Conservation (phyloP, 2,113 vertebrate species). For the Callaeas wilsoni region DNA sequence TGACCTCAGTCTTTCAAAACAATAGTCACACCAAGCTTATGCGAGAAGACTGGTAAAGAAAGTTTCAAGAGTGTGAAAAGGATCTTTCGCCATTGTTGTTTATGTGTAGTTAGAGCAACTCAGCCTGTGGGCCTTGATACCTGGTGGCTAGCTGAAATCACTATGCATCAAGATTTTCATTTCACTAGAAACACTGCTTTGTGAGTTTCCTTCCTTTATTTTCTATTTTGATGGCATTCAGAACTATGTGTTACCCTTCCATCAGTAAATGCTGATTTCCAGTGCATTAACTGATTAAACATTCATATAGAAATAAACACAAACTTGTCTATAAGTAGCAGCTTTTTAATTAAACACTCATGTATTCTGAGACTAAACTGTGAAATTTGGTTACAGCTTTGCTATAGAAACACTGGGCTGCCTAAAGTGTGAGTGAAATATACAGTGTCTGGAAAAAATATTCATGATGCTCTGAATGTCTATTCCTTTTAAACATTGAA, state of each 20-base stretch:
- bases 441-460: not conserved
- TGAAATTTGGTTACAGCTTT: constrained; percentile 37
- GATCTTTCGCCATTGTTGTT: not conserved
- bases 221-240: constrained; percentile 40
- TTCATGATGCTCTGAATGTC: not conserved
- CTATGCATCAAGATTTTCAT: rapidly evolving
- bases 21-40: not conserved
- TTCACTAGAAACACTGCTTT: not conserved
- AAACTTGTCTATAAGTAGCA: constrained; percentile 34
- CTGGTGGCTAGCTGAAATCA: not conserved
- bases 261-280: constrained; percentile 33
- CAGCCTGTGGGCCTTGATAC: not conserved
- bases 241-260: constrained; percentile 46
- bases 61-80: not conserved
- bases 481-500: not conserved
- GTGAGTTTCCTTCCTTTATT: constrained; percentile 39
- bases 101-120: not conserved
- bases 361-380: constrained; percentile 35
- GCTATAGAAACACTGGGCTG: not conserved
- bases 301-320: constrained; percentile 50
- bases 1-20: not conserved
- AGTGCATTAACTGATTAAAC: constrained; percentile 46
- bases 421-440: constrained; percentile 27
- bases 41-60: not conserved
- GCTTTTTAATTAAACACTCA: constrained; percentile 43